Conservation (phyloP, 1,140 invertebrate species). For the Drosophila ficusphila region DNA sequence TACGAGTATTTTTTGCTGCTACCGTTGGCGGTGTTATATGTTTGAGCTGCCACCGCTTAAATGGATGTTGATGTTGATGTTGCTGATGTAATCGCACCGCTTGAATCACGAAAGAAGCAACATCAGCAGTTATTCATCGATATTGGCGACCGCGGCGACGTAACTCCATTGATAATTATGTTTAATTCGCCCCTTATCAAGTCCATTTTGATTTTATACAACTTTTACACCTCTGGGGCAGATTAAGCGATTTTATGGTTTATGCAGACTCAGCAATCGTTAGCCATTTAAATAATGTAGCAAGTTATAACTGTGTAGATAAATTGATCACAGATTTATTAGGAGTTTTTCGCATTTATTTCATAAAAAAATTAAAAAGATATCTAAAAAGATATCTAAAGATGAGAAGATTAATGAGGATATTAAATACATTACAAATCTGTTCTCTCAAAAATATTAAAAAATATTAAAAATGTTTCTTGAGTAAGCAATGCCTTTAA, state of each 20-base stretch:
- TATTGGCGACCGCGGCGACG: constrained; percentile 16
- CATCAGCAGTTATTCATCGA: constrained; percentile 25
- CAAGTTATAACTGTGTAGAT: neutral
- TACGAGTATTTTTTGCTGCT: constrained; percentile 18
- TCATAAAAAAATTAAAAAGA: too few relatives aligned
- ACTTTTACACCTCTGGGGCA: constrained; percentile 19
- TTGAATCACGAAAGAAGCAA: constrained; percentile 25
- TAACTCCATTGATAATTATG: constrained; percentile 59
- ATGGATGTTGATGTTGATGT: constrained; percentile 3
- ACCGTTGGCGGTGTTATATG: constrained; percentile 18
- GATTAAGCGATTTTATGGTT: constrained; percentile 18
- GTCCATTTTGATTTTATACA: constrained; percentile 13
- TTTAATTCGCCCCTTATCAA: constrained; percentile 56
- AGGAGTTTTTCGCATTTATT: too few relatives aligned
- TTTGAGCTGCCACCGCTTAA: too few relatives aligned
- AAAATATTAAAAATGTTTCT: too few relatives aligned
- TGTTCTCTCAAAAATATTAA: too few relatives aligned
- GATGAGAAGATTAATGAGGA: too few relatives aligned
- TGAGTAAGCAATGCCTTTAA: too few relatives aligned
- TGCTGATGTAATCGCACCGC: constrained; percentile 53
- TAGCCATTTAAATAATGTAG: neutral
- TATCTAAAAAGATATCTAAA: too few relatives aligned
- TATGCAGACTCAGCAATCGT: neutral
- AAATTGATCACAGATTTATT: neutral
- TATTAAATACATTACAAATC: too few relatives aligned